Evolutionary conservation across 2,888 invertebrate genomes (phyloP).

Genomic region (Drosophila barbarae): DNA sequence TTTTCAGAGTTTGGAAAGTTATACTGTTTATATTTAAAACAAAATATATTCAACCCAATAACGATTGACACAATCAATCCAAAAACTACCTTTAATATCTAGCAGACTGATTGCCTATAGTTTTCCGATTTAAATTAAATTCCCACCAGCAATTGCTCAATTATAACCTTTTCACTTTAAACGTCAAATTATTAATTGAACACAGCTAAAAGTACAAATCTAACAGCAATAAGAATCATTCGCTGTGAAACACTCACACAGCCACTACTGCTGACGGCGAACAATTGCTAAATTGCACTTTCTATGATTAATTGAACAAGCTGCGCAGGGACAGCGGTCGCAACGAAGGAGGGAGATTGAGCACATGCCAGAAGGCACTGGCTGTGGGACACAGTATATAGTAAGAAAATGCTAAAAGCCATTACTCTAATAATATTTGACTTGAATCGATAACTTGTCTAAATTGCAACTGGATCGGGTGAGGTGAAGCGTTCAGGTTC

Average conservation of each 20-base stretch:
- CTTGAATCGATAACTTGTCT: slow-evolving; percentile 57
- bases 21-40: background rate
- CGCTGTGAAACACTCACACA: background rate
- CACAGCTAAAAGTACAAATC: background rate
- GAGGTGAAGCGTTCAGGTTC: background rate
- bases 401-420: slow-evolving; percentile 35
- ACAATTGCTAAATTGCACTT: slow-evolving; percentile 30
- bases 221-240: background rate
- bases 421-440: slow-evolving; percentile 67
- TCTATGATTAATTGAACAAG: slow-evolving; percentile 30
- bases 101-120: background rate
- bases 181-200: background rate
- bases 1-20: background rate
- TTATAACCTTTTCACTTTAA: background rate
- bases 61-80: background rate
- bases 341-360: slow-evolving; percentile 3
- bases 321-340: slow-evolving; percentile 5
- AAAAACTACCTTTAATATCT: background rate
- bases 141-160: background rate
- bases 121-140: background rate
- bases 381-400: background rate
- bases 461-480: slow-evolving; percentile 53
- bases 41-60: no score
- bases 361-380: slow-evolving; percentile 14
- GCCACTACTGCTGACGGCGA: slow-evolving; percentile 8